A percentile compares a stretch with the other conserved stretches of the same genome.
Conservation (phyloP, 2,888 invertebrate genomes). For the Halictus quadricinctus region DNA sequence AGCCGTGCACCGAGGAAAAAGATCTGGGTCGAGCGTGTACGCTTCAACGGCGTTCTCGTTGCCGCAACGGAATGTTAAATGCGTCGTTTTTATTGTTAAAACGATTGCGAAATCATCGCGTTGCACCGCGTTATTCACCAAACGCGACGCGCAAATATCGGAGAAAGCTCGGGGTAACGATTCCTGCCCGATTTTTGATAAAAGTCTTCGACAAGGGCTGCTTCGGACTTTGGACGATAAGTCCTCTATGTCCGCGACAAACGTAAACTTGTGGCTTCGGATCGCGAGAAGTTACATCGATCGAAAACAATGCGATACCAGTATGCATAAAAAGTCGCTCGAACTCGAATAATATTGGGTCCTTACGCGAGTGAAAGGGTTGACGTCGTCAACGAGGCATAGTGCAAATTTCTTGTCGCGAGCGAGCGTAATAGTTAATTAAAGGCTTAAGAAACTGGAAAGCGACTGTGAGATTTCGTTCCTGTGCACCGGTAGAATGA, state of each 20-base stretch:
- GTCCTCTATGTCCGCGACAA: background rate
- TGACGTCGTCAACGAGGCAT: conserved; percentile 7
- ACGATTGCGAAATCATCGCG: conserved; percentile 31
- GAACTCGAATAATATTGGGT: background rate
- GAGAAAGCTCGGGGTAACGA: background rate
- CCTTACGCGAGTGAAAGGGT: conserved; percentile 8
- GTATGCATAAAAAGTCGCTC: background rate
- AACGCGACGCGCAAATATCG: conserved; percentile 8
- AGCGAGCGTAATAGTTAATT: conserved; percentile 18
- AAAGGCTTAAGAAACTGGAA: background rate
- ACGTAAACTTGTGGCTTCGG: background rate
- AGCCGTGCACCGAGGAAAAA: conserved; percentile 47
- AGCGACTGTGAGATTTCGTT: conserved; percentile 11
- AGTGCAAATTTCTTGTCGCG: background rate
- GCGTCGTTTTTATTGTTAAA: conserved; percentile 42
- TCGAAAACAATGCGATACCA: too few species aligned
- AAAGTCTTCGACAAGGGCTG: background rate
- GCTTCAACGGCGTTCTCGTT: conserved; percentile 40
- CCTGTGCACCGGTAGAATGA: background rate
- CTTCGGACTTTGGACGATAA: background rate
- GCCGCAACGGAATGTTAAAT: conserved; percentile 29
- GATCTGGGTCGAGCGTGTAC: conserved; percentile 58
- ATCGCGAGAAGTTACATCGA: too few species aligned
- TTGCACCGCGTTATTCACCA: background rate
- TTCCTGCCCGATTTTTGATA: background rate